phyloP scores from a whole-genome alignment of 2,888 invertebrate species.

The Megamerina dolium region DNA sequence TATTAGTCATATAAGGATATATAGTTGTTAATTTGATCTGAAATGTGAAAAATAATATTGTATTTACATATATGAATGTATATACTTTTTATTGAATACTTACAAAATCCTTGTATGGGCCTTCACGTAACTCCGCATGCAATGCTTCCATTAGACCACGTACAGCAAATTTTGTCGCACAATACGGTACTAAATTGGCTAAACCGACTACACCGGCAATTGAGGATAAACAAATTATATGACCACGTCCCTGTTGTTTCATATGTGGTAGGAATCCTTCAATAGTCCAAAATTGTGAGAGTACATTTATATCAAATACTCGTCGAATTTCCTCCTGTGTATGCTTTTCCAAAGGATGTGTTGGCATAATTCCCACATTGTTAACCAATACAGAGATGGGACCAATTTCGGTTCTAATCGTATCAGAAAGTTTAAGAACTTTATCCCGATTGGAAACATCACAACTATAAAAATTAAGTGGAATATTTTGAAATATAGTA shows the following conservation, averaged over 20 bases:
- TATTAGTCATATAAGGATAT: slow-evolving; percentile 83
- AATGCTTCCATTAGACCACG: slow-evolving; percentile 80
- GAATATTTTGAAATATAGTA: not conserved
- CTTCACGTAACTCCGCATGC: slow-evolving; percentile 66
- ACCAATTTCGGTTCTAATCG: slow-evolving; percentile 65
- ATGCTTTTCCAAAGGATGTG: slow-evolving; percentile 62
- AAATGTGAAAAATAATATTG: slow-evolving; percentile 10
- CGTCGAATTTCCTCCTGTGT: slow-evolving; percentile 63
- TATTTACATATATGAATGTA: slow-evolving; percentile 15
- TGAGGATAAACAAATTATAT: slow-evolving; percentile 70
- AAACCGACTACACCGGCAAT: slow-evolving; percentile 70
- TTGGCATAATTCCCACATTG: slow-evolving; percentile 84
- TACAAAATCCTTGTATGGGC: slow-evolving; percentile 40
- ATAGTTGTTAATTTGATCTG: slow-evolving; percentile 74
- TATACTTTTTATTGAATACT: slow-evolving; percentile 24
- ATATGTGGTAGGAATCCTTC: slow-evolving; percentile 72
- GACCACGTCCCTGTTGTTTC: slow-evolving; percentile 68
- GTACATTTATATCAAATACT: slow-evolving; percentile 68
- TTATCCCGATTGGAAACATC: slow-evolving; percentile 68
- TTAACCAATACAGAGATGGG: slow-evolving; percentile 73
- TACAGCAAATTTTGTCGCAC: slow-evolving; percentile 74
- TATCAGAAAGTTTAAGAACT: slow-evolving; percentile 59
- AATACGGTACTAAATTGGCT: slow-evolving; percentile 73
- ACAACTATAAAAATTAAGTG: slow-evolving; percentile 53
- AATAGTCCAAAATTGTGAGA: slow-evolving; percentile 71